Evolutionary conservation across 2,113 vertebrate genomes (phyloP).

Genomic region (Nibea albiflora): DNA sequence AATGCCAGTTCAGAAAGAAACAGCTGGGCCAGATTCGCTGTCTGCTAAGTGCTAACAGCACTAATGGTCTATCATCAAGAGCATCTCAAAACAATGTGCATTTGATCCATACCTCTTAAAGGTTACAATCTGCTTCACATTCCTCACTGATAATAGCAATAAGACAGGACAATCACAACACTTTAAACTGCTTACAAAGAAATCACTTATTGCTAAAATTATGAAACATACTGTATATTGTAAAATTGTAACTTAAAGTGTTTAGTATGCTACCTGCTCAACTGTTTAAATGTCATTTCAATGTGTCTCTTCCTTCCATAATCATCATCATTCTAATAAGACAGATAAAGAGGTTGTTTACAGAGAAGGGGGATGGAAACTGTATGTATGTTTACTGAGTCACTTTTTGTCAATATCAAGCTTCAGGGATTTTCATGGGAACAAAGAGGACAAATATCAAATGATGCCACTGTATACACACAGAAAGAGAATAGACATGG

Average conservation of each 20-base stretch:
- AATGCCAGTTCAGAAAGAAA: slow-evolving; percentile 24
- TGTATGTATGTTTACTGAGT: slow-evolving; percentile 42
- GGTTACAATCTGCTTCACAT: background rate
- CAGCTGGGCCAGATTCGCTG: slow-evolving; percentile 14
- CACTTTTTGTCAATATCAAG: slow-evolving; percentile 45
- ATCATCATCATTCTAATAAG: slow-evolving; percentile 48
- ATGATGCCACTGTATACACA: background rate
- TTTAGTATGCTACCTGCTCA: slow-evolving; percentile 11
- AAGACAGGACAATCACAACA: background rate
- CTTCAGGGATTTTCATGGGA: slow-evolving; percentile 18
- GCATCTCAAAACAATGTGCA: slow-evolving; percentile 10
- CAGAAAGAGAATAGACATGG: background rate
- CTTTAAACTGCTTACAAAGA: background rate
- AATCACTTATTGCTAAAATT: background rate
- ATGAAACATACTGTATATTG: no score
- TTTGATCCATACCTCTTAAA: background rate
- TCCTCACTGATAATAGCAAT: background rate
- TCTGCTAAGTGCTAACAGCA: slow-evolving; percentile 24
- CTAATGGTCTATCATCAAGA: slow-evolving; percentile 19
- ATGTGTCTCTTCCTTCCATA: slow-evolving; percentile 33
- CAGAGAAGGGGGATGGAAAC: slow-evolving; percentile 10
- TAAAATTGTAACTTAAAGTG: background rate
- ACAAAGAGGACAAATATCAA: slow-evolving; percentile 36
- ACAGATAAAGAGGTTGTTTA: slow-evolving; percentile 56
- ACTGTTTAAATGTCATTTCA: slow-evolving; percentile 53